Evolutionary conservation across 92 coral and sea anemone genomes (phyloP).

Genomic region (Virgularia gustaviana): DNA sequence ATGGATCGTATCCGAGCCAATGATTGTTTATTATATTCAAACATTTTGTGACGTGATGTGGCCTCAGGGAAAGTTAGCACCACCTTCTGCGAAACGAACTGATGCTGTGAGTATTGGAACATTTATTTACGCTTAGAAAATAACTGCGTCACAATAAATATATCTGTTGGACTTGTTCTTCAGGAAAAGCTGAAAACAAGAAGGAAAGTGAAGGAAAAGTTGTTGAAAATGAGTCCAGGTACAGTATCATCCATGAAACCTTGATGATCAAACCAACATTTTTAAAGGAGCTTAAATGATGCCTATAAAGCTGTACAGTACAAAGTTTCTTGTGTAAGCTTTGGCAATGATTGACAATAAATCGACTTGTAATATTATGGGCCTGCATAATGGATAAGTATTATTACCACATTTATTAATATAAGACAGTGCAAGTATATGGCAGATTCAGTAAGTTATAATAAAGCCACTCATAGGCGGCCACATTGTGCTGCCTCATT

Average conservation of each 20-base stretch:
- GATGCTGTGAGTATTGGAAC: constrained; percentile 74
- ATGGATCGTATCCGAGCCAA: constrained; percentile 95
- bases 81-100: constrained; percentile 65
- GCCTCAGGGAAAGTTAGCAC: constrained; percentile 89
- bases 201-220: constrained; percentile 68
- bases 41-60: constrained; percentile 89
- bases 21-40: constrained; percentile 87
- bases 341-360: no score
- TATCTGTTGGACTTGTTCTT: background rate
- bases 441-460: no score
- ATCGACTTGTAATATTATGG: no score
- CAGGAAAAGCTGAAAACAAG: constrained; percentile 77
- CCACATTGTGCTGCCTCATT: no score
- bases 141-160: background rate
- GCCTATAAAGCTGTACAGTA: background rate
- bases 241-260: background rate
- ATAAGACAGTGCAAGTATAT: no score
- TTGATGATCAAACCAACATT: background rate
- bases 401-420: no score
- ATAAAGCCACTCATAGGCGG: no score
- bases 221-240: constrained; percentile 92
- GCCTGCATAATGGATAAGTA: no score
- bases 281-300: background rate
- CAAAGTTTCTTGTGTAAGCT: background rate
- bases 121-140: background rate